A percentile compares a stretch with the other conserved stretches of the same genome.
Conservation (phyloP, 2,113 vertebrate genomes). For the Epinephelus lanceolatus region DNA sequence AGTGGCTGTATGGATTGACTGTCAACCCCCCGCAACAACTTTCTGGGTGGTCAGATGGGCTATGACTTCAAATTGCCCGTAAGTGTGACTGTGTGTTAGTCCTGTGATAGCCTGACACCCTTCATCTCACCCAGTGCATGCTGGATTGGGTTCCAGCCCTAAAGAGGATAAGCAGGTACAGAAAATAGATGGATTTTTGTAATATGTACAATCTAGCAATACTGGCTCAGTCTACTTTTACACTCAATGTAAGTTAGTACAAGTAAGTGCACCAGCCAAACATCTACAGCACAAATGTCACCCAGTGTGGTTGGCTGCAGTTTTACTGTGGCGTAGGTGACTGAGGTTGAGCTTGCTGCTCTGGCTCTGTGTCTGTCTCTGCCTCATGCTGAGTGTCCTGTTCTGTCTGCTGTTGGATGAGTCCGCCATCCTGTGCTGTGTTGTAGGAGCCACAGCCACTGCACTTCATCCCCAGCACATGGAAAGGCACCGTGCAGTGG, state of each 20-base stretch:
- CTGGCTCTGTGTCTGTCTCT: slow-evolving; percentile 49
- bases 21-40: neutral
- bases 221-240: neutral
- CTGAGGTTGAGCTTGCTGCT: slow-evolving; percentile 42
- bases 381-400: slow-evolving; percentile 25
- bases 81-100: neutral
- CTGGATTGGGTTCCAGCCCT: slow-evolving; percentile 15
- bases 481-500: slow-evolving; percentile 91
- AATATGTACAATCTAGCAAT: slow-evolving; percentile 13
- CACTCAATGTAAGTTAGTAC: slow-evolving; percentile 14
- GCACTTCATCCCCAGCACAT: slow-evolving; percentile 96
- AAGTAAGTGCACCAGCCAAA: neutral
- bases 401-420: slow-evolving; percentile 68
- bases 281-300: neutral
- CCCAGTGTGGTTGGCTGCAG: neutral
- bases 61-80: neutral
- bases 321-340: neutral
- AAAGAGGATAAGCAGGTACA: neutral
- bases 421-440: slow-evolving; percentile 89
- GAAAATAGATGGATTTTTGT: slow-evolving; percentile 15
- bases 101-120: neutral
- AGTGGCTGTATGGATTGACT: neutral
- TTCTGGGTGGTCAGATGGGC: neutral
- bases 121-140: slow-evolving; percentile 10
- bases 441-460: slow-evolving; percentile 92